Base-by-base conservation (phyloP, 2,113 vertebrate genomes). In the Chaetodon trifascialis region DNA sequence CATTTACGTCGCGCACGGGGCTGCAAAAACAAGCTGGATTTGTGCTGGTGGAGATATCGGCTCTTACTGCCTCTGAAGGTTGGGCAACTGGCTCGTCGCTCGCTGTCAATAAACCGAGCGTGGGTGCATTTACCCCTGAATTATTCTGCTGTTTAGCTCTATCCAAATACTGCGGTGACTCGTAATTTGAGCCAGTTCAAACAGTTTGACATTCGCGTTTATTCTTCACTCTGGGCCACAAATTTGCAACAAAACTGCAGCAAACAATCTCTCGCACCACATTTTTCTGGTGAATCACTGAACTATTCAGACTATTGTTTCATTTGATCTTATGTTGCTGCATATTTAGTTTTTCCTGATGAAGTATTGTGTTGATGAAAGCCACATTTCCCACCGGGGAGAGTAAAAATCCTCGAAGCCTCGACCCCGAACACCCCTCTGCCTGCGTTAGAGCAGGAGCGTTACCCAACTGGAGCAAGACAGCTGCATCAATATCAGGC, bases 401-500 rank as follows among this genome's bases (percentile, higher is more conserved):
- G 68, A 34, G 56, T 19, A 19, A 9, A 67, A 85, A 63, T 64
- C 83, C 79, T 83, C 11, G 58, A 79, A 76, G 71, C 72, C 64
- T 63, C 38, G 47, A 72, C 68, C 67, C 46, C 5, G 5, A 51
- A 63, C 65, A 40, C 70, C 81, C 23, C 55, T 49, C 34, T 8
- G 84, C 68, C 46, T 80, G 62, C 7, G 47, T 23, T 8, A 4
- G 47, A 58, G 60, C 17, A 7, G 4, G 5, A 83, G 64, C 30
- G 9, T 82, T 66, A 42, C 72, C 63, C 85, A 67, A 77, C 36
- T 42, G 38, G 63, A 54, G 60, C 64, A 10, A 59, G 75, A 77
- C 85, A 89, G 83, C 86, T 89, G 88, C 86, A 80, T 47, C 88
- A 88, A 86, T 76, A 85, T 75, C 36, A 82, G 83, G 72, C n/a